These are phyloP conservation scores for Mystacides longicornis DNA, from an alignment of 2,888 invertebrate genomes.

Conservation along the genomic window DNA sequence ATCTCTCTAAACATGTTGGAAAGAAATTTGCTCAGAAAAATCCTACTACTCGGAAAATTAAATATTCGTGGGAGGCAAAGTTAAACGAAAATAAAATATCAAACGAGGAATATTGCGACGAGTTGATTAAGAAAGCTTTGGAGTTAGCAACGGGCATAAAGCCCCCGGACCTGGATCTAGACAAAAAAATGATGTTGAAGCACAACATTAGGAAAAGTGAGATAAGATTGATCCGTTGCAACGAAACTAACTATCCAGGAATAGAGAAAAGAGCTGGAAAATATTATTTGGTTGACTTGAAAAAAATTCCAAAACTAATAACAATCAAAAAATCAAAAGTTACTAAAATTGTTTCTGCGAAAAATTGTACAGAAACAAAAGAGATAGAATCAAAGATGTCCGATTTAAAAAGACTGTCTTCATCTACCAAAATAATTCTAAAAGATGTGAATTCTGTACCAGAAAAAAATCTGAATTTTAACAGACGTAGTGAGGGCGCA, in stretches of 20 bases:
- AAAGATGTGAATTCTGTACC: neutral
- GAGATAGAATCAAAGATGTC: neutral
- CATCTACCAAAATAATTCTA: neutral
- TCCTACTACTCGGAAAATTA: constrained; percentile 28
- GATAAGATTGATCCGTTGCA: neutral
- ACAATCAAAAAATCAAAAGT: neutral
- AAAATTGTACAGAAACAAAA: constrained; percentile 10
- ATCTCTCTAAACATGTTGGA: constrained; percentile 31
- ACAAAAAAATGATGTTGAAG: neutral
- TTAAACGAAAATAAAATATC: constrained; percentile 41
- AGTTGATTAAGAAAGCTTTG: constrained; percentile 44
- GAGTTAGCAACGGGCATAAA: constrained; percentile 27
- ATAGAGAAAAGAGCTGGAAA: constrained; percentile 10
- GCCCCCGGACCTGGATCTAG: neutral
- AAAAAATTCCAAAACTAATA: neutral
- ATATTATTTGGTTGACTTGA: constrained; percentile 1
- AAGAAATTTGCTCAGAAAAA: constrained; percentile 11
- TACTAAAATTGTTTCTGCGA: constrained; percentile 13
- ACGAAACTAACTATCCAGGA: constrained; percentile 10
- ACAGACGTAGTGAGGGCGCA: neutral
- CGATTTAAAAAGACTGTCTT: neutral
- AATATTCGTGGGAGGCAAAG: constrained; percentile 40
- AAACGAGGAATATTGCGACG: constrained; percentile 46
- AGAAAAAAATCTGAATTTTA: neutral
- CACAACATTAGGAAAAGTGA: neutral